phyloP scores from a whole-genome alignment of 2,113 vertebrate species.

The Polypterus bichir region DNA sequence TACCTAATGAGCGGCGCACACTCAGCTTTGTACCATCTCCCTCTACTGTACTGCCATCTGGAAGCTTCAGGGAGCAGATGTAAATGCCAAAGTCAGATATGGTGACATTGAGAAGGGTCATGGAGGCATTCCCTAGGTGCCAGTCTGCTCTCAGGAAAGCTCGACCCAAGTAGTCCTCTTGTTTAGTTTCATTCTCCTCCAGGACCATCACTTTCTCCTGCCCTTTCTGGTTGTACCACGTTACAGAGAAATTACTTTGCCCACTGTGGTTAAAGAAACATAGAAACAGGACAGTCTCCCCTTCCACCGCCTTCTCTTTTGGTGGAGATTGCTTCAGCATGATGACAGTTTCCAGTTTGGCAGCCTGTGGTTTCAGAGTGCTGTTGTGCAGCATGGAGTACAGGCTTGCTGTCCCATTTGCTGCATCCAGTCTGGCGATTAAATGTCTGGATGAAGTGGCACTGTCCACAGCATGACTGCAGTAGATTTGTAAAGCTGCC shows the following conservation, averaged over 20 bases:
- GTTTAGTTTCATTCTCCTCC: conserved; percentile 25
- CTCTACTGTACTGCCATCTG: conserved; percentile 11
- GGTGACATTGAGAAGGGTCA: conserved; percentile 39
- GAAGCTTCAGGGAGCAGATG: conserved; percentile 31
- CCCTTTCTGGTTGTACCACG: conserved; percentile 39
- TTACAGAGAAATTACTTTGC: conserved; percentile 10
- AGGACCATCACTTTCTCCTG: conserved; percentile 34
- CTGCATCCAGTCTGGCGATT: not conserved
- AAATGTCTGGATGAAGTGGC: not conserved
- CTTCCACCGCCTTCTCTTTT: conserved; percentile 43
- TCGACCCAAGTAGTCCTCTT: conserved; percentile 26
- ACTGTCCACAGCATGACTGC: conserved; percentile 3
- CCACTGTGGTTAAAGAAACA: conserved; percentile 21
- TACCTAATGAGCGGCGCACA: conserved; percentile 38
- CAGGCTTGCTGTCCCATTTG: too few relatives aligned
- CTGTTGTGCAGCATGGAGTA: not conserved
- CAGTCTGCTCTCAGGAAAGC: conserved; percentile 31
- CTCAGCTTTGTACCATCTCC: conserved; percentile 44
- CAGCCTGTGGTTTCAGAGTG: not conserved
- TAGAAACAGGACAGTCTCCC: conserved; percentile 37
- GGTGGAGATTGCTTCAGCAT: conserved; percentile 31
- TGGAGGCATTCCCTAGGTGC: conserved; percentile 32
- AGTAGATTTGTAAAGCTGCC: not conserved
- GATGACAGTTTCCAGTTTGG: not conserved
- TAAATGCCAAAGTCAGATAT: conserved; percentile 37